Percentiles rank a stretch among this genome's conserved stretches.
Evolutionary conservation across 92 coral and sea anemone species (phyloP).

Genomic region (Isaurus tuberculatus): DNA sequence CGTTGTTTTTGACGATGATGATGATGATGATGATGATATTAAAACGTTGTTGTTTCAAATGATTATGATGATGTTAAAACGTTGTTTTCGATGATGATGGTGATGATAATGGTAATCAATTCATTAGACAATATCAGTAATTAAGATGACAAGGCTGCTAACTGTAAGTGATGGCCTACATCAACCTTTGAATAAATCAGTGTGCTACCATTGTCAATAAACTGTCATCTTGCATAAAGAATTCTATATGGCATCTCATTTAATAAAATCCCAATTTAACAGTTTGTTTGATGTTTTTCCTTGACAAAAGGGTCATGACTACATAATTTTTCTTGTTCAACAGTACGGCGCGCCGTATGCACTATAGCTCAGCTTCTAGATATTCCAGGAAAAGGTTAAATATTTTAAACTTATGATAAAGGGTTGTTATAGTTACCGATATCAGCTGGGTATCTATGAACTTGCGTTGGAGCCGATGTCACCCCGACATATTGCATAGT

Average conservation of each 20-base stretch:
- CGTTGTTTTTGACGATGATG: background rate
- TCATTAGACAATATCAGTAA: background rate
- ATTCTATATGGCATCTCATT: too few species aligned
- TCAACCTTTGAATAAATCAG: too few species aligned
- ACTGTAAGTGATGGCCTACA: background rate
- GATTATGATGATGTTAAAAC: too few species aligned
- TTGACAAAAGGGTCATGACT: background rate
- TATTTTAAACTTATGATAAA: conserved; percentile 12
- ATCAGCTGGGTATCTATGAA: conserved; percentile 91
- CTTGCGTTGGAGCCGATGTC: conserved; percentile 91
- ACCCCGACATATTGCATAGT: conserved; percentile 97
- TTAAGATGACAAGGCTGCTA: background rate
- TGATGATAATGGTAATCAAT: background rate
- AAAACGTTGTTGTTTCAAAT: too few species aligned
- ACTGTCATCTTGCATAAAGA: too few species aligned
- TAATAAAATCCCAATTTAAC: background rate
- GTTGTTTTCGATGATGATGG: background rate
- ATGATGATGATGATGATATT: background rate
- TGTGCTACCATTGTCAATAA: too few species aligned
- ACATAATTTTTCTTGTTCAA: too few species aligned
- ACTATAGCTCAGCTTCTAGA: conserved; percentile 48
- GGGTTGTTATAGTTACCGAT: conserved; percentile 81
- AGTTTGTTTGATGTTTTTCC: background rate
- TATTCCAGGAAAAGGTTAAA: background rate
- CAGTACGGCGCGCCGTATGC: background rate